phyloP scores from a whole-genome alignment of 2,113 vertebrate genomes.

The Patagioenas fasciata region DNA sequence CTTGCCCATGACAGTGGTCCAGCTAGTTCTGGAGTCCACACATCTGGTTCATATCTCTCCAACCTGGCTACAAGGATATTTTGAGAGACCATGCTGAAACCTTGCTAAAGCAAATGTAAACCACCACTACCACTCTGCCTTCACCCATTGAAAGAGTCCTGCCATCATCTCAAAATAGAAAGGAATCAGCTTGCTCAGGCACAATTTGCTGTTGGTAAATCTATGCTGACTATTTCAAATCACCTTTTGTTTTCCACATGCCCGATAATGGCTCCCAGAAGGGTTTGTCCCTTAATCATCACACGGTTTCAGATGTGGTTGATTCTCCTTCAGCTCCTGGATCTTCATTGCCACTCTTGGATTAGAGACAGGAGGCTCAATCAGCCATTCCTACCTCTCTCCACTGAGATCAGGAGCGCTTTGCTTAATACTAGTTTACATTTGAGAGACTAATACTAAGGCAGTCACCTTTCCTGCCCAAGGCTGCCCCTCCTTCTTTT shows the following conservation, averaged over 20 bases:
- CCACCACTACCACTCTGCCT: not conserved
- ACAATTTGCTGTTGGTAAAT: not conserved
- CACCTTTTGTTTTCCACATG: not conserved
- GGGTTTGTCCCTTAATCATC: not conserved
- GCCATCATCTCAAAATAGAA: not conserved
- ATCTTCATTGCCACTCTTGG: not conserved
- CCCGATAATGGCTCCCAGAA: not conserved
- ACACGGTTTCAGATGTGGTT: not conserved
- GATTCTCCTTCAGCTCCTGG: not conserved
- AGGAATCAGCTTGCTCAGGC: not conserved
- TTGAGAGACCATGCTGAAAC: not conserved
- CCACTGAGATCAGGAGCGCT: not conserved
- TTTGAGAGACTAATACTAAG: not conserved
- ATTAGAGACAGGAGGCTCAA: not conserved
- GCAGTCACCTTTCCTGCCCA: not conserved
- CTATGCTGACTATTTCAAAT: not conserved
- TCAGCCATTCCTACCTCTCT: not conserved
- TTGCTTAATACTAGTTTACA: not conserved
- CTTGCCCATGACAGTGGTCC: not conserved
- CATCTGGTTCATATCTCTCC: not conserved
- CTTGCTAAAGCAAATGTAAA: not conserved
- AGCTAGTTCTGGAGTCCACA: not conserved
- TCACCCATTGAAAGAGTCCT: not conserved
- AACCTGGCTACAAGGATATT: not conserved
- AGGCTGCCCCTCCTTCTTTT: not conserved